Base-by-base conservation (phyloP, 2,113 vertebrate genomes). In the Bubo blakistoni region DNA sequence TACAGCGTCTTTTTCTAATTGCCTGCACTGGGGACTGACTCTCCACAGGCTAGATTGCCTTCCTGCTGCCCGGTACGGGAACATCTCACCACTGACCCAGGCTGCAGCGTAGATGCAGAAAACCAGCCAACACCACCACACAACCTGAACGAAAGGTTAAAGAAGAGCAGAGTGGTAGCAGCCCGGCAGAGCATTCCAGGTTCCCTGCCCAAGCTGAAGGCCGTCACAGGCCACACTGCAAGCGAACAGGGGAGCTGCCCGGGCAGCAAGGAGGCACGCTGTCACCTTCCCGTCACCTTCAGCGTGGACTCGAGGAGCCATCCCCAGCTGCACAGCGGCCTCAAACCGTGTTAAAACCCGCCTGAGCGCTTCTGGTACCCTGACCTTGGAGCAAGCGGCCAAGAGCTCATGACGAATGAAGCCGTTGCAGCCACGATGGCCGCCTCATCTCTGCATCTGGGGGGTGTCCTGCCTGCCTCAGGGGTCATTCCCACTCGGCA, bases 351-450 rank as follows among this genome's bases (percentile, higher is more conserved):
- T 4, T 1, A 16, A 16, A 2, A 8, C 19, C 25, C 25, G 44
- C 72, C 52, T 2, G 16, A 25, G n/a, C 10, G 16, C 52, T n/a
- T 24, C 51, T 10, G 29, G 36, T 9, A 38, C 22, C 49, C 13
- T 8, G 32, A 20, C 6, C 12, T 46, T 0, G 2, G 38, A 13
- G 38, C 47, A 13, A 40, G 71, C 1, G 1, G 52, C 44, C 30
- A 6, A 51, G 18, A 58, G n/a, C 30, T 4, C 15, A 17, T 13
- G 63, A 7, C 32, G 27, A 18, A 27, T 8, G 12, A 6, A 18
- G 7, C 3, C 8, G 26, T 2, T 7, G 10, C 18, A 34, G 57
- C 47, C 57, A 10, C 0, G 8, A 34, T 0, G 1, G 32, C 30
- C 19, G 11, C 72, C 36, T 13, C 36, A 2, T 6, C 72, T 13